A percentile compares a stretch with the other conserved stretches of the same genome.
These are phyloP conservation scores for Rhynchopsitta pachyrhyncha DNA, from an alignment of 2,113 vertebrate species.

Conservation along the genomic window DNA sequence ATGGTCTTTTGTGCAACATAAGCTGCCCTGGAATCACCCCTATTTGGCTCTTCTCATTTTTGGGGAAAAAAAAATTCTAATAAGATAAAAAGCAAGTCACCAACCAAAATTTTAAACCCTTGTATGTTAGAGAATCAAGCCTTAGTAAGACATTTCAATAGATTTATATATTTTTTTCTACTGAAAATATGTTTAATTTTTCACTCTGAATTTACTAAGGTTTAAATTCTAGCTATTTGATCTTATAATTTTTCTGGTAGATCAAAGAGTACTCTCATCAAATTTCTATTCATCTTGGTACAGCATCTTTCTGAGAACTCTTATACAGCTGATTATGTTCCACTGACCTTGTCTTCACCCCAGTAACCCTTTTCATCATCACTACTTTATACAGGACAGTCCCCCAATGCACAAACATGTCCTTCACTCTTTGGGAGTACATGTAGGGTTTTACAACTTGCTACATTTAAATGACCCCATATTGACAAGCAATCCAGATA, in stretches of 20 bases:
- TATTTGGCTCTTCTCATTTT: neutral
- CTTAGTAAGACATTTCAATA: neutral
- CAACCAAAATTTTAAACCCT: neutral
- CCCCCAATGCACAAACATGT: neutral
- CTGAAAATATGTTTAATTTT: neutral
- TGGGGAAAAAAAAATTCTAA: accelerated
- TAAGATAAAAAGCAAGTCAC: neutral
- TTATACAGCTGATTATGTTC: conserved; percentile 18
- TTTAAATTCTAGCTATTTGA: neutral
- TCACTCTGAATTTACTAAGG: neutral
- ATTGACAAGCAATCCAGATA: neutral
- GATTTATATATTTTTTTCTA: neutral
- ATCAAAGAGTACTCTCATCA: neutral
- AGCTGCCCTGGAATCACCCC: accelerated
- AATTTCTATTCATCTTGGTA: neutral
- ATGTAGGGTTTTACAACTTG: neutral
- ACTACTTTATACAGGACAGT: neutral
- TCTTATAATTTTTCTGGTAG: conserved; percentile 1
- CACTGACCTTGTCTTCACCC: neutral
- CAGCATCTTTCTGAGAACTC: neutral
- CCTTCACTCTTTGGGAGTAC: neutral
- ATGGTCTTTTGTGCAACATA: neutral
- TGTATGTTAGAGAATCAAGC: neutral
- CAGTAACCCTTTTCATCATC: conserved; percentile 1
- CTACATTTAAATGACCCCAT: neutral